Evolutionary conservation across 2,113 vertebrate species (phyloP).

Genomic region (Ramphastos sulfuratus): DNA sequence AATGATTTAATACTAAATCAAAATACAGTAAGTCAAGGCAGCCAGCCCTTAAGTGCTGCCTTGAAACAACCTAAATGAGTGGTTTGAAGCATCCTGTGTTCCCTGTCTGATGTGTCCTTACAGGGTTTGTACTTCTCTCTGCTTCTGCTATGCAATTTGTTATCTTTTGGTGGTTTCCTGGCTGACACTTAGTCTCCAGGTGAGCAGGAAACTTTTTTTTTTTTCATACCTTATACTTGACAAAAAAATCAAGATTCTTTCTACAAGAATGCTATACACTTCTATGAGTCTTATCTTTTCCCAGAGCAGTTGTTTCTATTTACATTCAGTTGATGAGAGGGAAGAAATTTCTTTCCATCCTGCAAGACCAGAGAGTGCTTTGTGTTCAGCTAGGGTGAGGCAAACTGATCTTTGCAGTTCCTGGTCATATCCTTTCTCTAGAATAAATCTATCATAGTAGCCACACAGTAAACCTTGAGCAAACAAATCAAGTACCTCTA

Average conservation of each 20-base stretch:
- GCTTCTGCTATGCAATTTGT: neutral
- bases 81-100: neutral
- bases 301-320: neutral
- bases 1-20: neutral
- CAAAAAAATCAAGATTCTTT: neutral
- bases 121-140: neutral
- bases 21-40: neutral
- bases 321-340: neutral
- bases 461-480: neutral
- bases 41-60: neutral
- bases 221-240: neutral
- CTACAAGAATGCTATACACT: neutral
- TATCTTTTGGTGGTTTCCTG: neutral
- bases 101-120: neutral
- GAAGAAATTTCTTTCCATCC: neutral
- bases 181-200: accelerated
- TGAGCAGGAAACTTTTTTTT: neutral
- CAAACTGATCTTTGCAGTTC: neutral
- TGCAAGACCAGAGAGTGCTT: neutral
- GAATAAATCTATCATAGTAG: neutral
- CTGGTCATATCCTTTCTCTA: neutral
- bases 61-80: neutral
- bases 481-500: neutral
- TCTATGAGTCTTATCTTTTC: neutral
- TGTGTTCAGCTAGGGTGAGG: neutral